Evolutionary conservation across 2,888 invertebrate genomes (phyloP).

Genomic region (Dasysyrphus albostriatus): DNA sequence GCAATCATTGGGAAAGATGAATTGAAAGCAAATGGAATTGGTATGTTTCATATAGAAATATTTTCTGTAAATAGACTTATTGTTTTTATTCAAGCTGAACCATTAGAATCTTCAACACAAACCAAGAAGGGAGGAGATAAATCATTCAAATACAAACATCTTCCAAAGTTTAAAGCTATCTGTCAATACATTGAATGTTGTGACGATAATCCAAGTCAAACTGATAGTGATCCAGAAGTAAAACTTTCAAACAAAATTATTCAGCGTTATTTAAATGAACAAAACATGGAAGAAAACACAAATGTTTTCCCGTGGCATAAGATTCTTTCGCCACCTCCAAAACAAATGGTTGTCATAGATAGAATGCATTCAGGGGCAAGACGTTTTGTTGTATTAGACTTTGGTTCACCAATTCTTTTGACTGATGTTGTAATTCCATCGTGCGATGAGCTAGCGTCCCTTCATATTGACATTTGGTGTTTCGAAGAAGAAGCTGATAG

Average conservation of each 20-base stretch:
- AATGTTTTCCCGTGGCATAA: constrained; percentile 89
- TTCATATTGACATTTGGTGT: constrained; percentile 96
- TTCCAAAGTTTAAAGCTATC: constrained; percentile 79
- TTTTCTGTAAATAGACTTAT: neutral
- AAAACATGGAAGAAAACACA: constrained; percentile 72
- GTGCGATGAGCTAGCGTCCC: constrained; percentile 92
- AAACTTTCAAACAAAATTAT: constrained; percentile 75
- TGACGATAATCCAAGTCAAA: constrained; percentile 76
- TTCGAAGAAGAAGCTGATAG: constrained; percentile 94
- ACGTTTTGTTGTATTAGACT: constrained; percentile 96
- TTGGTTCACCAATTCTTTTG: constrained; percentile 93
- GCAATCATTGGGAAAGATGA: constrained; percentile 76
- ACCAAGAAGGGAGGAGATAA: constrained; percentile 59
- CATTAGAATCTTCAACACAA: constrained; percentile 56
- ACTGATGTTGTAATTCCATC: constrained; percentile 94
- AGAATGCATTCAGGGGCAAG: constrained; percentile 97
- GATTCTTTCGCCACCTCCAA: constrained; percentile 91
- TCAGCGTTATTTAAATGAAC: constrained; percentile 77
- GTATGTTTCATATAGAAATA: constrained; percentile 20
- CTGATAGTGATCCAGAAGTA: constrained; percentile 67
- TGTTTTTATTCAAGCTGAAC: constrained; percentile 65
- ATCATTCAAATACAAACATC: constrained; percentile 60
- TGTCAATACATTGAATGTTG: constrained; percentile 79
- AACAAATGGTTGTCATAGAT: constrained; percentile 94
- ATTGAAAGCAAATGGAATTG: constrained; percentile 67